A percentile compares a stretch with the other conserved stretches of the same genome.
phyloP scores from a whole-genome alignment of 1,140 invertebrate species.

The Medauroidea extradentata region DNA sequence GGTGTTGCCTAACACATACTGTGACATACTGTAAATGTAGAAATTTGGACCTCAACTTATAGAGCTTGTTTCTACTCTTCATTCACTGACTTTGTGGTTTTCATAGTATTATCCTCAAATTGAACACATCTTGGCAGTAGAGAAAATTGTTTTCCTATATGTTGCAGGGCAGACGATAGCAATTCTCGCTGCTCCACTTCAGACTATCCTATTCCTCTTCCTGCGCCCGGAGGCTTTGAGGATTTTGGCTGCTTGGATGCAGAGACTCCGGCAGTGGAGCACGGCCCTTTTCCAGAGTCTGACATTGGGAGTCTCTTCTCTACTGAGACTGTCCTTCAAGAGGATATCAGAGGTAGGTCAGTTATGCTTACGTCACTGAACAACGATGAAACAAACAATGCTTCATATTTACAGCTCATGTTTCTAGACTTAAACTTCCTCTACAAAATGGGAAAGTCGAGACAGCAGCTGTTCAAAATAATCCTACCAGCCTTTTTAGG shows the following conservation, averaged over 20 bases:
- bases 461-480: no score
- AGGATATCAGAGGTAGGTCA: constrained; percentile 39
- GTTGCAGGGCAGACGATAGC: constrained; percentile 42
- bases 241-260: constrained; percentile 37
- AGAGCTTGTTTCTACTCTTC: not conserved
- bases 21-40: not conserved
- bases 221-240: constrained; percentile 38
- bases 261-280: constrained; percentile 35
- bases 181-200: constrained; percentile 32
- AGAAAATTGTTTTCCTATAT: not conserved
- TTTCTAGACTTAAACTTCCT: no score
- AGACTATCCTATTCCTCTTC: constrained; percentile 43
- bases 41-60: not conserved
- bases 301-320: constrained; percentile 42
- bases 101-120: not conserved
- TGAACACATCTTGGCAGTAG: not conserved
- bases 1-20: not conserved
- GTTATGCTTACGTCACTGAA: not conserved
- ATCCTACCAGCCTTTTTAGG: no score
- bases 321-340: constrained; percentile 39
- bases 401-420: no score
- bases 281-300: constrained; percentile 42
- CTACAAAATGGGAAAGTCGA: no score
- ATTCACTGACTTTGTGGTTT: not conserved
- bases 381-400: not conserved